phyloP scores from a whole-genome alignment of 2,797 vertebrate genomes.

The Chaetodon trifasciatus region DNA sequence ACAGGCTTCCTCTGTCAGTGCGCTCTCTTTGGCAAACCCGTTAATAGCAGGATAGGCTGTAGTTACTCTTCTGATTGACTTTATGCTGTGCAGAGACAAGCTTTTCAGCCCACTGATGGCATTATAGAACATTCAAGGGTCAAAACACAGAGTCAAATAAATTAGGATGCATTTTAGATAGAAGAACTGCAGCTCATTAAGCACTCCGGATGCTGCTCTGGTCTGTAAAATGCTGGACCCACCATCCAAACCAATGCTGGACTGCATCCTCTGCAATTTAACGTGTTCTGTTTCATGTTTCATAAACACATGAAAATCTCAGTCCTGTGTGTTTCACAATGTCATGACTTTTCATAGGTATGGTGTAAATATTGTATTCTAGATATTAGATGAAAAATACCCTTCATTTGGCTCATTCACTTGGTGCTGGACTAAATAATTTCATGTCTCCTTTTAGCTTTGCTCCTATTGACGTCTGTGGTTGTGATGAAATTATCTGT shows the following conservation, averaged over 20 bases:
- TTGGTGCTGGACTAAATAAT: conserved; percentile 10
- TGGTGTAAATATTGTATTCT: conserved; percentile 74
- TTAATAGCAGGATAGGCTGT: conserved; percentile 41
- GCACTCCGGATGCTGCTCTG: neutral
- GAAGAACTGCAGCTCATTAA: conserved; percentile 33
- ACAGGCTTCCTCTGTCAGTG: conserved; percentile 44
- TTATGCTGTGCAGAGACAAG: conserved; percentile 32
- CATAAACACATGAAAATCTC: conserved; percentile 37
- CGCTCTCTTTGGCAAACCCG: conserved; percentile 25
- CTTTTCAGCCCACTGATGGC: conserved; percentile 11
- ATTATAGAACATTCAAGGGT: conserved; percentile 13
- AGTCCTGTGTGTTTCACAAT: conserved; percentile 33
- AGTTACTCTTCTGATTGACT: conserved; percentile 37
- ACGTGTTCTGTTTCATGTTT: conserved; percentile 33
- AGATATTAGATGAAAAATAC: conserved; percentile 26
- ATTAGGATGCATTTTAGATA: conserved; percentile 7
- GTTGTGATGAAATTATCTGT: conserved; percentile 31
- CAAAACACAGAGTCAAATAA: conserved; percentile 26
- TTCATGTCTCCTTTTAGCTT: conserved; percentile 30
- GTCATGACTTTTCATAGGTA: conserved; percentile 22
- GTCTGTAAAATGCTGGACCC: conserved; percentile 10
- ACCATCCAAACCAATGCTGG: neutral
- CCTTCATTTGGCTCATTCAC: conserved; percentile 10
- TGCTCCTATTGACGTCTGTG: conserved; percentile 15
- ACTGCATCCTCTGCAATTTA: conserved; percentile 26